These are phyloP conservation scores for Gastracanthus pulcherrimus DNA, from an alignment of 2,888 invertebrate genomes.

Conservation along the genomic window DNA sequence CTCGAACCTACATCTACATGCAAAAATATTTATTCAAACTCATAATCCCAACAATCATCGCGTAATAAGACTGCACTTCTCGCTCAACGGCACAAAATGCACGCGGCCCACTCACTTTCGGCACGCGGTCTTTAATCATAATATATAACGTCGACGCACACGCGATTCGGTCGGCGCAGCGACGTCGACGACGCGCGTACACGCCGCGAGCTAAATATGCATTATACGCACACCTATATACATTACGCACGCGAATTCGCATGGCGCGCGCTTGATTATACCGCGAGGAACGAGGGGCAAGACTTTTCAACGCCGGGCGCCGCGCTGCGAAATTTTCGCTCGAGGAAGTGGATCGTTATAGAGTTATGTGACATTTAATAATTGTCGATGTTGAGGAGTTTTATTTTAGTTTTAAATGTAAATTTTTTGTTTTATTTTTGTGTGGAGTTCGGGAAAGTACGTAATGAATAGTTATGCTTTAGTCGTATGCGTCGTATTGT, in stretches of 20 bases:
- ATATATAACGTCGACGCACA: not conserved
- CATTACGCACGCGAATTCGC: not conserved
- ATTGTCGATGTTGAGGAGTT: no score
- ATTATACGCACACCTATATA: not conserved
- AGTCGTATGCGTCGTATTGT: no score
- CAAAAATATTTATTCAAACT: no score
- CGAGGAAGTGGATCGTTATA: not conserved
- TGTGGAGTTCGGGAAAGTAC: no score
- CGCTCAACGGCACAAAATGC: no score
- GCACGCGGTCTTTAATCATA: not conserved
- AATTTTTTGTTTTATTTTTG: not conserved
- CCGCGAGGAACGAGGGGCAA: not conserved
- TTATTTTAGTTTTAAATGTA: no score
- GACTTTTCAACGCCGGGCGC: not conserved
- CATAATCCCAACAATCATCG: no score
- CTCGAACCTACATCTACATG: no score
- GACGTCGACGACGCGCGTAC: not conserved
- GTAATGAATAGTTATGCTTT: no score
- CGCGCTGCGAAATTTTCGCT: not conserved
- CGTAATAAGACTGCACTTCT: no score
- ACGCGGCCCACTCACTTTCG: not conserved
- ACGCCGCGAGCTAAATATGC: not conserved
- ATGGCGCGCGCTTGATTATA: not conserved
- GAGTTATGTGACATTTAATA: not conserved
- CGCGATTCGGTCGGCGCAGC: slow-evolving; percentile 5